Evolutionary conservation across 2,113 vertebrate species (phyloP).

Genomic region (Periophthalmodon schlosseri): DNA sequence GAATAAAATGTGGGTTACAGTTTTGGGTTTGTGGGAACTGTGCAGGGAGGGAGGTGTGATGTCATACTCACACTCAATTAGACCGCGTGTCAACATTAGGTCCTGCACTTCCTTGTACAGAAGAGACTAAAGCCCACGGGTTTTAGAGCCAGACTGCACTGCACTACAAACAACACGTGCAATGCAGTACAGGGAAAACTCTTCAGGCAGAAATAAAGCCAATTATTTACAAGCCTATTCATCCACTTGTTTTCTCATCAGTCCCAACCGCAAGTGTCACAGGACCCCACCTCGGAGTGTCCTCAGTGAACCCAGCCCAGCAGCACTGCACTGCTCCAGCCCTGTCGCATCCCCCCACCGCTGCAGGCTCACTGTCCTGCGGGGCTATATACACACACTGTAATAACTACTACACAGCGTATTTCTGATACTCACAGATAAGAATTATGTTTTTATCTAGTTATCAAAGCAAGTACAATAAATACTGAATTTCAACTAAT

Average conservation of each 20-base stretch:
- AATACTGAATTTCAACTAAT: no score
- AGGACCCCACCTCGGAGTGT: constrained; percentile 21
- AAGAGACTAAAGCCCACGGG: constrained; percentile 27
- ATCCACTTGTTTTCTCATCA: constrained; percentile 12
- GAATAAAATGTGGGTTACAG: constrained; percentile 46
- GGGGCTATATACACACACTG: background rate
- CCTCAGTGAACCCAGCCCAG: constrained; percentile 36
- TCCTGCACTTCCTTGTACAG: constrained; percentile 43
- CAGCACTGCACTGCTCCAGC: constrained; percentile 26
- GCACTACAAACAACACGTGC: constrained; percentile 9
- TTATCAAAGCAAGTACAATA: background rate
- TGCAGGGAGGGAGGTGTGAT: constrained; percentile 51
- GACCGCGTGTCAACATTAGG: constrained; percentile 48
- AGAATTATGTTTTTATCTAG: no score
- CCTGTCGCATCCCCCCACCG: constrained; percentile 8
- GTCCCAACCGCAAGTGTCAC: constrained; percentile 12
- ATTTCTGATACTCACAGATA: no score
- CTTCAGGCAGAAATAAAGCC: background rate
- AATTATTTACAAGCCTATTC: constrained; percentile 15
- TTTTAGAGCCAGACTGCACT: constrained; percentile 22
- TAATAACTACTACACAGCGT: constrained; percentile 1
- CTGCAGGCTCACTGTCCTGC: constrained; percentile 12
- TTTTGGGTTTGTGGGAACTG: constrained; percentile 33
- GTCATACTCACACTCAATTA: constrained; percentile 44
- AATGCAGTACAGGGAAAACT: background rate